Conservation (phyloP, 2,113 vertebrate species). For the Etheostoma spectabile region DNA sequence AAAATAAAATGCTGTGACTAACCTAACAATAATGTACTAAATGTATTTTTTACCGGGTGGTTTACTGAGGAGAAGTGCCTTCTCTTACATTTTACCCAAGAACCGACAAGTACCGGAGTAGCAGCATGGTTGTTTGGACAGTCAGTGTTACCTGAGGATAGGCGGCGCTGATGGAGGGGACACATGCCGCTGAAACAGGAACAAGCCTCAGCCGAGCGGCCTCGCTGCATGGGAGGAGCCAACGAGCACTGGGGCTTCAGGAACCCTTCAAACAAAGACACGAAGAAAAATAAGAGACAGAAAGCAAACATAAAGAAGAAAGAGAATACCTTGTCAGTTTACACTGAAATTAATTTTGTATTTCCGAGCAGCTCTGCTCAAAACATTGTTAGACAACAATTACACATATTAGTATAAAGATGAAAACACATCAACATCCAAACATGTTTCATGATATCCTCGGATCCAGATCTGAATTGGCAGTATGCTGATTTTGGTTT, state of each 20-base stretch:
- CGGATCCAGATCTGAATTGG: too few relatives aligned
- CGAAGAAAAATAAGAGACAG: neutral
- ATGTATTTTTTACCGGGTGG: conserved; percentile 1
- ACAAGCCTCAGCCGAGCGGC: conserved; percentile 80
- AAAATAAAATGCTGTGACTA: neutral
- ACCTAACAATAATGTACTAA: neutral
- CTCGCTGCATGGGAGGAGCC: conserved; percentile 84
- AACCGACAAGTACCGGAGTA: neutral
- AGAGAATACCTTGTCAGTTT: neutral
- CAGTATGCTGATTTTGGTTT: too few relatives aligned
- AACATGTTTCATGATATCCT: too few relatives aligned
- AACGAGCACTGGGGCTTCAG: conserved; percentile 88
- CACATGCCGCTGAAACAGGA: conserved; percentile 87
- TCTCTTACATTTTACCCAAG: neutral
- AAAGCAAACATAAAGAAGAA: neutral
- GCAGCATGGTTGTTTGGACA: neutral
- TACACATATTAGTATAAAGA: too few relatives aligned
- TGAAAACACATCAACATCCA: too few relatives aligned
- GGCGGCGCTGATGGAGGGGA: conserved; percentile 84
- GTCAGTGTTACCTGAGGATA: conserved; percentile 80
- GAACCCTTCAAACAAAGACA: conserved; percentile 78
- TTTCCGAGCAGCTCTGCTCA: too few relatives aligned
- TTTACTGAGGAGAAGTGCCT: neutral
- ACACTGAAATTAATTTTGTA: too few relatives aligned
- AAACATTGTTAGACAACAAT: too few relatives aligned